Evolutionary conservation across 2,888 invertebrate genomes (phyloP), one percentile per base, ranked within the genome.

Genomic region (Pecten maximus): DNA sequence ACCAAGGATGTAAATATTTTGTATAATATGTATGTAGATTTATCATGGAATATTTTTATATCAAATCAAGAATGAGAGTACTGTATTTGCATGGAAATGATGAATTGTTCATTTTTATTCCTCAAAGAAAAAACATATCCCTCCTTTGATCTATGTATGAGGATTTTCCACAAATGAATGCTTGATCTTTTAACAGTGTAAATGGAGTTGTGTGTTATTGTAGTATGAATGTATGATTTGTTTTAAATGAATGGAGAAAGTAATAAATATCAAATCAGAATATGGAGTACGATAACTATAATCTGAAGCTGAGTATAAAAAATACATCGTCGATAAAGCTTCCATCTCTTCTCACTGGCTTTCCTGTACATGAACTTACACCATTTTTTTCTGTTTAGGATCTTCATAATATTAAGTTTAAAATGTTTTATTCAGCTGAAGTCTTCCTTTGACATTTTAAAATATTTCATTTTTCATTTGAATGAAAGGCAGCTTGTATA

Each of bases 281-380:
- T 35, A 74, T 74, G 74, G 54, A 74, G 35, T 74, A 74, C 35
- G 35, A 74, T 35, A 35, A 35, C 6, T 28, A 74, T 74, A 74
- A 74, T 28, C 15, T 35, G 74, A 74, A 74, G 74, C 74, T 12
- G 74, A 74, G 6, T 74, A 35, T 35, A 23, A 35, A 74, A 28
- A 28, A 4, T 8, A 74, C 74, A 74, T 10, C 74, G 74, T 19
- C 28, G 74, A 35, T 74, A 10, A 3, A 74, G 74, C 74, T 74
- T 74, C 74, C 74, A 74, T 74, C 74, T 74, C 74, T 15, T 74
- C 74, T 35, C 28, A 74, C 74, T 74, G 74, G 74, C 74, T 74
- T 74, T 74, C 74, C n/a, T 74, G 74, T 74, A 74, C 60, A 74
- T 23, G 23, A 60, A 35, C 74, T 74, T 35, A 74, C 28, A 8